phyloP scores from a whole-genome alignment of 2,113 vertebrate species.

The Oreochromis aureus region DNA sequence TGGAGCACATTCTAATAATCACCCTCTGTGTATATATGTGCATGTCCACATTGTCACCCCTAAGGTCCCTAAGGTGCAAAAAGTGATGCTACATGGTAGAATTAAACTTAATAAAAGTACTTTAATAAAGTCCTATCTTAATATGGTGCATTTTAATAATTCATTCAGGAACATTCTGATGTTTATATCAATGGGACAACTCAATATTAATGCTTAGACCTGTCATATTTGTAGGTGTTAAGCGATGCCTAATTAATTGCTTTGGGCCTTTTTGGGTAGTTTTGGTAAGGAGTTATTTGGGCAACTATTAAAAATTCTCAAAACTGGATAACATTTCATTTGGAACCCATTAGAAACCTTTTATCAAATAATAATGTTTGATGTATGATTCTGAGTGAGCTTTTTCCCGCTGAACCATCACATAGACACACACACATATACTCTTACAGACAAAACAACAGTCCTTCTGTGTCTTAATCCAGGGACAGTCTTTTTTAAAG shows the following conservation, averaged over 20 bases:
- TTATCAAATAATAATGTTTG: background rate
- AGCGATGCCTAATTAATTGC: background rate
- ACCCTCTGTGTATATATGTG: background rate
- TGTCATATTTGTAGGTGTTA: background rate
- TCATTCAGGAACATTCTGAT: background rate
- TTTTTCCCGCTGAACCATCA: background rate
- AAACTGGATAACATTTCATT: background rate
- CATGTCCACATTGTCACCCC: fast-evolving
- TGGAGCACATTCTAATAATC: background rate
- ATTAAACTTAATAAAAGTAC: background rate
- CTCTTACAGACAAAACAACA: background rate
- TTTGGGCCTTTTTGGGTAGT: background rate
- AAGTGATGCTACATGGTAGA: background rate
- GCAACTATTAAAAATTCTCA: background rate
- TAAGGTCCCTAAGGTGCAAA: background rate
- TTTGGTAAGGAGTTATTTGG: background rate
- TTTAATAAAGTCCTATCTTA: background rate
- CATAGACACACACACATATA: background rate
- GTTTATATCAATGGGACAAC: background rate
- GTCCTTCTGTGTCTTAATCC: background rate
- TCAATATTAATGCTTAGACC: background rate
- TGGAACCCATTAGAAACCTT: background rate
- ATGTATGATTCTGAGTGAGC: background rate
- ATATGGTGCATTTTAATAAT: background rate
- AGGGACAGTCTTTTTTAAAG: background rate